phyloP scores from a whole-genome alignment of 2,797 vertebrate species.

The Rhabdophis nuchalis region DNA sequence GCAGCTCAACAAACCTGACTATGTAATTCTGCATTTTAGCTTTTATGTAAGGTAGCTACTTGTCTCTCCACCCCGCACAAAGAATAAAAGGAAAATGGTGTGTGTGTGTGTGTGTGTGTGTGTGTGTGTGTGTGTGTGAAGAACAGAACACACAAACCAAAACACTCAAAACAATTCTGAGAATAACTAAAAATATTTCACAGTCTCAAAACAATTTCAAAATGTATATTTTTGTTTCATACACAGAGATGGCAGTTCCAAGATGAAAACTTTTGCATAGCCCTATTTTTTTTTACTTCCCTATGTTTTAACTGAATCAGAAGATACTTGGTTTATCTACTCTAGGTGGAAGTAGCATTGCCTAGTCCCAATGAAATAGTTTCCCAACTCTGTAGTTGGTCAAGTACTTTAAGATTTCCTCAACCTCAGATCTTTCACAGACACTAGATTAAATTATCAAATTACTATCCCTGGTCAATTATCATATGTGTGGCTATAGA shows the following conservation, averaged over 20 bases:
- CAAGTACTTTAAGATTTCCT: neutral
- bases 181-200: neutral
- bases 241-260: neutral
- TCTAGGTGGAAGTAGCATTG: neutral
- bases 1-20: neutral
- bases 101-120: no score
- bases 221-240: neutral
- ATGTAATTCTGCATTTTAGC: neutral
- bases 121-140: no score
- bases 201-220: neutral
- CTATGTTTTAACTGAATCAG: neutral
- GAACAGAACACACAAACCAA: neutral
- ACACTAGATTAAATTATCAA: no score
- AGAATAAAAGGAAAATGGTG: neutral
- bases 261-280: neutral
- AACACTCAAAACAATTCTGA: neutral
- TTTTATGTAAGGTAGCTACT: neutral
- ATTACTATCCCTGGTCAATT: neutral
- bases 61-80: no score
- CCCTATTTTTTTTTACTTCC: neutral
- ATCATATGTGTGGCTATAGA: neutral
- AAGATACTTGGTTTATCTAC: neutral
- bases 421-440: neutral
- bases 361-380: neutral
- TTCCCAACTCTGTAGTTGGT: neutral